Conservation (phyloP, 1,140 invertebrate species). For the Lepidostoma basale region DNA sequence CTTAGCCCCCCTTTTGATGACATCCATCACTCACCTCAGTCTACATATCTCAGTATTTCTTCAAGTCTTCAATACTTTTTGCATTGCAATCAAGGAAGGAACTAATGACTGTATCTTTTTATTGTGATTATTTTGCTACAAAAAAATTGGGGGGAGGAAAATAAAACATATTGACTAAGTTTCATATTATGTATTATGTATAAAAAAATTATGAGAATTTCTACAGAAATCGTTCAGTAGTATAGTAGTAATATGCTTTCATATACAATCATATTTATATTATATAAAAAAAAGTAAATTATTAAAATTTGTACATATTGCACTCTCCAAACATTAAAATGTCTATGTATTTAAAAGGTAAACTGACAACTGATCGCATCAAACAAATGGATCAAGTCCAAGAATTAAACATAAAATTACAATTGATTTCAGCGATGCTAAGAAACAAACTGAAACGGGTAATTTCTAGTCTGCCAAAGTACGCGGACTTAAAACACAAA, state of each 20-base stretch:
- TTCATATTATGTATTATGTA: constrained; percentile 47
- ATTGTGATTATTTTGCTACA: too few relatives aligned
- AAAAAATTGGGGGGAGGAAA: too few relatives aligned
- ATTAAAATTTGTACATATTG: constrained; percentile 61
- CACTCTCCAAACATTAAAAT: constrained; percentile 55
- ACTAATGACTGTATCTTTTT: too few relatives aligned
- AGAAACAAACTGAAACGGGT: not conserved
- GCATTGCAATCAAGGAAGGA: too few relatives aligned
- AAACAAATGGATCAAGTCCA: constrained; percentile 44
- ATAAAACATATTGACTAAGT: constrained; percentile 30
- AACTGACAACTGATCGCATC: constrained; percentile 41
- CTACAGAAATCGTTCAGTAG: constrained; percentile 47
- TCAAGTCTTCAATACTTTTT: too few relatives aligned
- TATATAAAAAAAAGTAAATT: constrained; percentile 57
- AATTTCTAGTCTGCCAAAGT: too few relatives aligned
- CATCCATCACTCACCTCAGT: too few relatives aligned
- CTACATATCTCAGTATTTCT: too few relatives aligned
- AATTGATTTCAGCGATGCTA: constrained; percentile 20
- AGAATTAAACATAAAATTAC: constrained; percentile 35
- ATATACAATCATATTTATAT: constrained; percentile 57
- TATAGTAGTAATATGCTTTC: constrained; percentile 47
- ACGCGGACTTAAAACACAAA: too few relatives aligned
- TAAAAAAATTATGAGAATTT: constrained; percentile 48
- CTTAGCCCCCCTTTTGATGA: too few relatives aligned
- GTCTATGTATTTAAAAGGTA: constrained; percentile 45